A percentile compares a stretch with the other conserved stretches of the same genome.
phyloP scores from a whole-genome alignment of 2,113 vertebrate genomes.

The Archocentrus centrarchus region DNA sequence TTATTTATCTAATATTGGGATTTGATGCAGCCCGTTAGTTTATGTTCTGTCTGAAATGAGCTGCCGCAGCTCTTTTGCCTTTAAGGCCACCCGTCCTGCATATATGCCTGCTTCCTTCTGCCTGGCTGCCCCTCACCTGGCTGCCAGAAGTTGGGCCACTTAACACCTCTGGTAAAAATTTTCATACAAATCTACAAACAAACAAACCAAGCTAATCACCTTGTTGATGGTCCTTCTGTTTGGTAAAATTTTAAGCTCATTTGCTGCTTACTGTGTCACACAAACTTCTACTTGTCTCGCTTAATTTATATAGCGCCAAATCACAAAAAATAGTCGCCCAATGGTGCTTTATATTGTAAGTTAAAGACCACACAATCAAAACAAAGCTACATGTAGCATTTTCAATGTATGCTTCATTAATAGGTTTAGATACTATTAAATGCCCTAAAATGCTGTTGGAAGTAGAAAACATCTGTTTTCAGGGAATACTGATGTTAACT shows the following conservation, averaged over 20 bases:
- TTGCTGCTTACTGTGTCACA: background rate
- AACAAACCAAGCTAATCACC: background rate
- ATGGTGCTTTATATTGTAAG: too few relatives aligned
- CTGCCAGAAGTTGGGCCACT: background rate
- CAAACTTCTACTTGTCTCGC: too few relatives aligned
- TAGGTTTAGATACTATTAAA: background rate
- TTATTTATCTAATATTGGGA: background rate
- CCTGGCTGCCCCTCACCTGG: background rate
- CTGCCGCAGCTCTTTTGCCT: background rate
- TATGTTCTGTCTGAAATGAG: background rate
- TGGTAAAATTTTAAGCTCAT: background rate
- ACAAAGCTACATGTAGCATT: background rate
- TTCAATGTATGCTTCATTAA: background rate
- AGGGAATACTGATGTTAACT: background rate
- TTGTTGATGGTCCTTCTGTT: too few relatives aligned
- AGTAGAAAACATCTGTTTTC: background rate
- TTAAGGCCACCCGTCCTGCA: rapidly evolving
- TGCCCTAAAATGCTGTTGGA: background rate
- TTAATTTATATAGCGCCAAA: too few relatives aligned
- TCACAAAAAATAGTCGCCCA: too few relatives aligned
- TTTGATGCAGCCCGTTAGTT: background rate
- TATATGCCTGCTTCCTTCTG: background rate
- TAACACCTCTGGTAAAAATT: too few relatives aligned
- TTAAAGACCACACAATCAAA: too few relatives aligned
- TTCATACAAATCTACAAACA: background rate